These are phyloP conservation scores for Lutraria rhynchaena DNA, from an alignment of 1,140 invertebrate species.

Conservation along the genomic window DNA sequence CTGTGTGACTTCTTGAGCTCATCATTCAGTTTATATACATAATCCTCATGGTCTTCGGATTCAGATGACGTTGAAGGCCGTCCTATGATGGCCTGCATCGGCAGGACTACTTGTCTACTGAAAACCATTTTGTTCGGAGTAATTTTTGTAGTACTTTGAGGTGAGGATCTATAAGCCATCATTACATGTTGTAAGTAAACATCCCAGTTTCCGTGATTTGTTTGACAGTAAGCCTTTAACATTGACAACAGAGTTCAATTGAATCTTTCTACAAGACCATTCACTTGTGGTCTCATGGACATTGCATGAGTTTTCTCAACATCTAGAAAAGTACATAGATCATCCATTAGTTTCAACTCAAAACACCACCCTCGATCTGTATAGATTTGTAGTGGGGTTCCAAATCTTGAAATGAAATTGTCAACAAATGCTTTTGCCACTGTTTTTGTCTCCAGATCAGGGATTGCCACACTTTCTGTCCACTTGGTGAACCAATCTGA, in stretches of 20 bases:
- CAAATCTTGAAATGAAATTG: conserved; percentile 10
- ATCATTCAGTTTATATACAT: conserved; percentile 4
- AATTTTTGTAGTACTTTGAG: not conserved
- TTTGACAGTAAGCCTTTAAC: not conserved
- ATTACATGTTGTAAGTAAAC: conserved; percentile 8
- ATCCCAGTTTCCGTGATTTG: not conserved
- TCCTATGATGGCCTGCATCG: conserved; percentile 21
- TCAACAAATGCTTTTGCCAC: conserved; percentile 14
- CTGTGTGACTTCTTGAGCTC: not conserved
- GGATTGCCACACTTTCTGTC: conserved; percentile 9
- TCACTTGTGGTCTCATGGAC: conserved; percentile 12
- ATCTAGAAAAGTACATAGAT: conserved; percentile 1
- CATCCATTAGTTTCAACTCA: conserved; percentile 11
- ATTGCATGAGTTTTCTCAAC: conserved; percentile 31
- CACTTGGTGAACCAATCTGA: not conserved
- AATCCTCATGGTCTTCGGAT: not conserved
- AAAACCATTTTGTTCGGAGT: conserved; percentile 41
- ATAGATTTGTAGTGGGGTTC: conserved; percentile 17
- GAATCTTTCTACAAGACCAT: conserved; percentile 31
- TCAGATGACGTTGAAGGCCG: not conserved
- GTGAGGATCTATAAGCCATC: conserved; percentile 24
- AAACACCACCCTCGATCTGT: conserved; percentile 40
- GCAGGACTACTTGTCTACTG: conserved; percentile 7
- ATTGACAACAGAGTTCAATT: conserved; percentile 8
- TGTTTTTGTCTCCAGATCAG: conserved; percentile 1